Conservation (phyloP, 2,797 vertebrate genomes). For the Lates japonicus region DNA sequence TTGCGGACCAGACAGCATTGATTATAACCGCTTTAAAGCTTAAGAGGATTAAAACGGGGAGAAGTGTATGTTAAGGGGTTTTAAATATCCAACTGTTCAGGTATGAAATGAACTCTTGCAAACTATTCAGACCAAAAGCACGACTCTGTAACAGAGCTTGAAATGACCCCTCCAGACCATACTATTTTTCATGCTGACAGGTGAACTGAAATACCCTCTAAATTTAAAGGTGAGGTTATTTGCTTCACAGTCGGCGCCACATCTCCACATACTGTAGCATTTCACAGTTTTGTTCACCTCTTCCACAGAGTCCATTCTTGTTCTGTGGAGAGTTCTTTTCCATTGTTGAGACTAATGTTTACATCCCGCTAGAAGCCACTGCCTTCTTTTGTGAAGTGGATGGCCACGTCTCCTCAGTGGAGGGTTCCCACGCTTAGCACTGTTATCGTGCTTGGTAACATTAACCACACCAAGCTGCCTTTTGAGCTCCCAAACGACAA, state of each 20-base stretch:
- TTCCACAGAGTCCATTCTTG: conserved; percentile 24
- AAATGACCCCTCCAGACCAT: conserved; percentile 28
- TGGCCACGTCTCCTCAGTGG: conserved; percentile 29
- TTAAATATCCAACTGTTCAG: conserved; percentile 30
- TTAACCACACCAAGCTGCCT: conserved; percentile 50
- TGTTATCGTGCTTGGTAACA: conserved; percentile 52
- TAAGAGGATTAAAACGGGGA: not conserved
- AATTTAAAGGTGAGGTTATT: conserved; percentile 61
- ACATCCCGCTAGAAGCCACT: conserved; percentile 27
- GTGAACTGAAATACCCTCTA: conserved; percentile 48
- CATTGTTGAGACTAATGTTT: conserved; percentile 50
- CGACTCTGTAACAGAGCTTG: conserved; percentile 31
- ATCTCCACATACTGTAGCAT: conserved; percentile 5
- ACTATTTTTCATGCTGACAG: conserved; percentile 56
- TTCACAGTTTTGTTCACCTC: conserved; percentile 35
- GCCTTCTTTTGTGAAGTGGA: conserved; percentile 53
- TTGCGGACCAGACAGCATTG: not conserved
- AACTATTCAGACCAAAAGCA: conserved; percentile 37
- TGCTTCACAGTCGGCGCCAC: conserved; percentile 25
- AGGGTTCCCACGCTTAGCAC: conserved; percentile 64
- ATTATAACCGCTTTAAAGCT: not conserved
- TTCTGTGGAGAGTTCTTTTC: conserved; percentile 18
- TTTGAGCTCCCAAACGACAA: conserved; percentile 44
- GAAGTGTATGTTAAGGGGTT: not conserved
- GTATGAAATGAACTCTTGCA: conserved; percentile 36